Evolutionary conservation across 2,797 vertebrate genomes (phyloP).

Genomic region (Manis javanica): DNA sequence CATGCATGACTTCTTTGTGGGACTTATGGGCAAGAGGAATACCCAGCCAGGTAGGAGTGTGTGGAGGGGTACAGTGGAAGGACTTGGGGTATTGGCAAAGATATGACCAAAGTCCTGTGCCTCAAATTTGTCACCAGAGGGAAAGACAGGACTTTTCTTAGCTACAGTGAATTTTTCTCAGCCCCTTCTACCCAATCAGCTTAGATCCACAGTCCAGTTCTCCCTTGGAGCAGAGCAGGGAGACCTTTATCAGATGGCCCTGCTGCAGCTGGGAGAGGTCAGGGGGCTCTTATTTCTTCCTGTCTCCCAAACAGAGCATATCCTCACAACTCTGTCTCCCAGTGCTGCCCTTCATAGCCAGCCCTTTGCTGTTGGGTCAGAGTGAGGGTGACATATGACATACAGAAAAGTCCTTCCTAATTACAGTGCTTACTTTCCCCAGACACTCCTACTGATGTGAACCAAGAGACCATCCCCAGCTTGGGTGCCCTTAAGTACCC

Average conservation of each 20-base stretch:
- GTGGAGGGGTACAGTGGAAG: slow-evolving; percentile 47
- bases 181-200: not conserved
- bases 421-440: not conserved
- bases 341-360: not conserved
- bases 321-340: not conserved
- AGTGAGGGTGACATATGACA: not conserved
- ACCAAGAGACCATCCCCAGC: slow-evolving; percentile 55
- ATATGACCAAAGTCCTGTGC: not conserved
- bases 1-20: slow-evolving; percentile 98
- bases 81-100: not conserved
- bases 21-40: slow-evolving; percentile 96
- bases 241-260: not conserved
- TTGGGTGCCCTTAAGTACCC: slow-evolving; percentile 66
- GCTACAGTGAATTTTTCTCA: not conserved
- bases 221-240: not conserved
- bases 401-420: slow-evolving; percentile 37
- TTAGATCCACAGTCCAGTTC: not conserved
- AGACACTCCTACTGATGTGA: slow-evolving; percentile 66
- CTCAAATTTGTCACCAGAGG: not conserved
- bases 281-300: not conserved
- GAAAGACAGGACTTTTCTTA: not conserved
- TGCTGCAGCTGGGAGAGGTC: not conserved
- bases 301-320: not conserved
- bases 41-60: slow-evolving; percentile 85
- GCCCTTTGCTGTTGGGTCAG: not conserved